Conservation (phyloP, 2,113 vertebrate genomes). For the Amblyopsis rosae region DNA sequence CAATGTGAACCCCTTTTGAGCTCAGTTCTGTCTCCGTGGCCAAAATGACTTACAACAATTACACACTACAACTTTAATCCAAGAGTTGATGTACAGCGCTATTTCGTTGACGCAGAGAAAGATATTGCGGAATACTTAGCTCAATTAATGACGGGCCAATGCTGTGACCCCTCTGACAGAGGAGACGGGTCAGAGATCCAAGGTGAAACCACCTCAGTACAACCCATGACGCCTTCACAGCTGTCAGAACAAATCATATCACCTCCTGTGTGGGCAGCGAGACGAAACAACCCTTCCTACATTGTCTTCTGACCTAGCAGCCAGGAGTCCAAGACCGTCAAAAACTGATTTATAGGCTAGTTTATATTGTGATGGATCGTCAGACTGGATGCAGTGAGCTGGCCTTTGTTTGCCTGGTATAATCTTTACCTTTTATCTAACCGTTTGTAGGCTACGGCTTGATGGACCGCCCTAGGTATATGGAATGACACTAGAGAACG, state of each 20-base stretch:
- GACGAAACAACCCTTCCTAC: constrained; percentile 39
- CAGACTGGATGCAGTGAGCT: too few species aligned
- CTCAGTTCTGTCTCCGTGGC: too few species aligned
- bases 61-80: neutral
- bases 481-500: too few species aligned
- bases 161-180: constrained; percentile 39
- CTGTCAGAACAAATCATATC: constrained; percentile 66
- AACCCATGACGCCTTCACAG: constrained; percentile 48
- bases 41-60: neutral
- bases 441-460: too few species aligned
- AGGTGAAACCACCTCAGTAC: constrained; percentile 58
- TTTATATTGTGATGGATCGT: constrained; percentile 18
- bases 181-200: constrained; percentile 48
- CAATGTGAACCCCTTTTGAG: too few species aligned
- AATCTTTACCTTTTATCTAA: too few species aligned
- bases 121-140: neutral
- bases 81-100: neutral
- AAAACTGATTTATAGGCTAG: neutral
- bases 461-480: too few species aligned
- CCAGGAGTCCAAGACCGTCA: constrained; percentile 12
- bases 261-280: constrained; percentile 27
- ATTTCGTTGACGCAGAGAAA: neutral
- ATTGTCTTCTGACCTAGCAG: constrained; percentile 34
- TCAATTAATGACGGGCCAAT: constrained; percentile 12
- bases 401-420: too few species aligned